Evolutionary conservation across 2,113 vertebrate genomes (phyloP).

Genomic region (Thamnaconus septentrionalis): DNA sequence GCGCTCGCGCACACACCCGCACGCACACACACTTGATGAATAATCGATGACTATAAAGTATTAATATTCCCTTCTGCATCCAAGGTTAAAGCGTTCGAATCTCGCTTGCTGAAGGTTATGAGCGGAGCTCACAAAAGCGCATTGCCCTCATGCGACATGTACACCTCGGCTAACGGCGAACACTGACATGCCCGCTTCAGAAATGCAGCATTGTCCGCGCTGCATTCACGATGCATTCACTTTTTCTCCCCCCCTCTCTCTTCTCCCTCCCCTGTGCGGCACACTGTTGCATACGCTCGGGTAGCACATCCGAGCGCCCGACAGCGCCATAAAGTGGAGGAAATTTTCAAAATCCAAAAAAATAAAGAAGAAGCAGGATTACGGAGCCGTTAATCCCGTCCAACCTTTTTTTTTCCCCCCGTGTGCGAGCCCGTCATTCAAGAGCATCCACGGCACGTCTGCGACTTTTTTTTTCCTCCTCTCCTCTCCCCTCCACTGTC

Average conservation of each 20-base stretch:
- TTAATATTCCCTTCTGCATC: slow-evolving; percentile 71
- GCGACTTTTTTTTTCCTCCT: slow-evolving; percentile 63
- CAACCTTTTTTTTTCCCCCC: slow-evolving; percentile 51
- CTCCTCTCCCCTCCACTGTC: slow-evolving; percentile 8
- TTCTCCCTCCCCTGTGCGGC: slow-evolving; percentile 54
- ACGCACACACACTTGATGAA: slow-evolving; percentile 51
- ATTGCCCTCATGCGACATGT: slow-evolving; percentile 78
- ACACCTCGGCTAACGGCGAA: slow-evolving; percentile 68
- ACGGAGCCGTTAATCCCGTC: slow-evolving; percentile 47
- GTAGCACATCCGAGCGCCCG: slow-evolving; percentile 31
- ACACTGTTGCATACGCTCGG: slow-evolving; percentile 74
- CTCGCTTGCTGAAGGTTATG: slow-evolving; percentile 69
- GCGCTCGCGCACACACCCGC: not conserved
- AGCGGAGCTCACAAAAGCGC: slow-evolving; percentile 68
- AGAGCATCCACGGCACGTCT: slow-evolving; percentile 58
- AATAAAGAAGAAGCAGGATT: slow-evolving; percentile 28
- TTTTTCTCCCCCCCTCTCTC: slow-evolving; percentile 30
- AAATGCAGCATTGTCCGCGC: slow-evolving; percentile 70
- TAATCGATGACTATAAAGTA: slow-evolving; percentile 73
- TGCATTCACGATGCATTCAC: slow-evolving; percentile 68
- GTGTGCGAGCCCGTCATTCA: slow-evolving; percentile 63
- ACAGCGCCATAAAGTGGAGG: slow-evolving; percentile 56
- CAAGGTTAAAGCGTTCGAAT: slow-evolving; percentile 74
- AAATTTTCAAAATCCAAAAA: slow-evolving; percentile 1
- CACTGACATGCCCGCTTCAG: slow-evolving; percentile 61